Base-by-base conservation (phyloP, 2,113 vertebrate species). In the Erythrolamprus reginae region DNA sequence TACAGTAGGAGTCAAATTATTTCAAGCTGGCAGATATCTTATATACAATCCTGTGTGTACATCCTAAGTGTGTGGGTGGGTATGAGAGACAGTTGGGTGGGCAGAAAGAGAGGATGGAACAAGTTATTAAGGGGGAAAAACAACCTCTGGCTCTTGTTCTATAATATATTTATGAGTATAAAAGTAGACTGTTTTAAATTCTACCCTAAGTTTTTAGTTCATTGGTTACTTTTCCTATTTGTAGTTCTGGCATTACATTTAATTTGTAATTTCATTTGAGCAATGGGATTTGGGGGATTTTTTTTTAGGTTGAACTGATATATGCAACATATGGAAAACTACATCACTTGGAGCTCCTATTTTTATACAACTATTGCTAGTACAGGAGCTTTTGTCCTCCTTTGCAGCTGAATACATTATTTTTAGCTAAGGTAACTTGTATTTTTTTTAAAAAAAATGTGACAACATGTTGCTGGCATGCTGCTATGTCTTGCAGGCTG, bases 1-100 rank as follows among this genome's bases (percentile, higher is more conserved):
- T 13, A 51, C 51, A 15, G 12, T n/a, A 85, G 47, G 8, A 51
- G n/a, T 85, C 48, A 6, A 2, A 6, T 28, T 21, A 19, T 3
- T 3, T 77, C 17, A 77, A 96, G 95, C 89, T 95, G 94, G 90
- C 92, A 95, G 92, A 21, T 88, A 28, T 92, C 93, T 95, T 42
- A 90, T 19, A 86, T 86, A 33, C 19, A 93, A 95, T 93, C 89
- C 88, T 92, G 93, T 89, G 93, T 47, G 88, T 56, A 92, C 0
- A 0, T 88, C 95, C 61, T 92, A 87, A 0, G 0, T 33, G 3
- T 28, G 47, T 52, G 50, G 24, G 28, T 21, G 28, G 87, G 47
- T 52, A 82, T 89, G 95, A 93, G 88, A 6, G 92, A 77, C 15
- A 8, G n/a, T 33, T 45, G 3, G 24, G 23, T 13, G 12, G 83